Evolutionary conservation across 2,797 vertebrate species (phyloP).

Genomic region (Amazona finschi): DNA sequence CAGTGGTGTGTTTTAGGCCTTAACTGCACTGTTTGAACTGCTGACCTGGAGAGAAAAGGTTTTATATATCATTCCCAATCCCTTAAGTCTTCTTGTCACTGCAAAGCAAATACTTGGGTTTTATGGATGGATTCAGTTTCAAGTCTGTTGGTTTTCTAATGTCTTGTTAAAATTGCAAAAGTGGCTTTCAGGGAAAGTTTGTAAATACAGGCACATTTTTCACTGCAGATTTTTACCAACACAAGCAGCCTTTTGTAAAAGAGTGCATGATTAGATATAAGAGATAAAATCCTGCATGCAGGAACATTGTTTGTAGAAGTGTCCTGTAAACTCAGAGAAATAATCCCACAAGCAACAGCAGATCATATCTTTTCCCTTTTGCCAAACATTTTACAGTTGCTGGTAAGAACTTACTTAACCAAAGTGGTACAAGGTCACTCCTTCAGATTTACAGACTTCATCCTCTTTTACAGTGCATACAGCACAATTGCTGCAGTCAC

Average conservation of each 20-base stretch:
- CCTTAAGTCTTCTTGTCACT: constrained; percentile 40
- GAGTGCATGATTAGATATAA: not conserved
- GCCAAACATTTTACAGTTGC: not conserved
- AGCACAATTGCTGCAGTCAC: not conserved
- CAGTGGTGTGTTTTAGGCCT: not conserved
- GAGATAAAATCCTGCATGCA: not conserved
- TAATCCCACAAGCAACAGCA: not conserved
- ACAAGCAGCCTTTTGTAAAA: not conserved
- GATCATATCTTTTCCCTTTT: not conserved
- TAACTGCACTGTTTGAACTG: constrained; percentile 23
- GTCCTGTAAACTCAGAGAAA: not conserved
- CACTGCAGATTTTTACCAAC: not conserved
- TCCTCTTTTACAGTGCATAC: not conserved
- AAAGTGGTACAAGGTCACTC: not conserved
- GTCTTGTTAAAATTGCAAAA: constrained; percentile 44
- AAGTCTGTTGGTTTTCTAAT: constrained; percentile 12
- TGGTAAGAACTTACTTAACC: not conserved
- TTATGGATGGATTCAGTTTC: constrained; percentile 48
- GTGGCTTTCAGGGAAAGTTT: constrained; percentile 17
- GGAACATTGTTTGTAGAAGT: not conserved
- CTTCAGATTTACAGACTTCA: not conserved
- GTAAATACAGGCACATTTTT: constrained; percentile 39
- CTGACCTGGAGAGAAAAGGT: constrained; percentile 36
- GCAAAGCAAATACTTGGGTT: constrained; percentile 51
- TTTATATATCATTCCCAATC: constrained; percentile 36